Evolutionary conservation across 1,140 invertebrate species (phyloP).

Genomic region (Lethrus apterus): DNA sequence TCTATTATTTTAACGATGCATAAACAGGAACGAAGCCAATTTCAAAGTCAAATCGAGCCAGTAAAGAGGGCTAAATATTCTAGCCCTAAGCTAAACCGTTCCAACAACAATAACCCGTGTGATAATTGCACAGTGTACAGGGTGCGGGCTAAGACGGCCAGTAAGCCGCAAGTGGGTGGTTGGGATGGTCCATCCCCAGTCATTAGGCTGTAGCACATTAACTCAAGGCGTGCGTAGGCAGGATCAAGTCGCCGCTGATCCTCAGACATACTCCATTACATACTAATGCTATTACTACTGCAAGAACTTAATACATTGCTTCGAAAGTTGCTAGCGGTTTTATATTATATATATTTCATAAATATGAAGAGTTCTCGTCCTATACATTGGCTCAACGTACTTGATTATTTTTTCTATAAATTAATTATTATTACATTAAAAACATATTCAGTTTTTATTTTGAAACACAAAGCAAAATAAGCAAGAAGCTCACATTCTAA

Average conservation of each 20-base stretch:
- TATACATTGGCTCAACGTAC: too few species aligned
- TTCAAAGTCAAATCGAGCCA: conserved; percentile 40
- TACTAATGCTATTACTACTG: too few species aligned
- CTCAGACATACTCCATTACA: conserved; percentile 38
- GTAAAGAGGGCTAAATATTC: conserved; percentile 37
- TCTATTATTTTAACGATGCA: too few species aligned
- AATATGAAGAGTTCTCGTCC: too few species aligned
- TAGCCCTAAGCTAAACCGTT: conserved; percentile 28
- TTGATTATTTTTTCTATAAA: too few species aligned
- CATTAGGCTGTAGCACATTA: conserved; percentile 39
- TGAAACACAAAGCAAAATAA: too few species aligned
- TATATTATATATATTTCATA: too few species aligned
- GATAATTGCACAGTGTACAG: conserved; percentile 29
- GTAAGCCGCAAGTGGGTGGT: conserved; percentile 25
- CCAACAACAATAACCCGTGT: conserved; percentile 36
- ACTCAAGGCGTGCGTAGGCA: conserved; percentile 37
- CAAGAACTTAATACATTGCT: too few species aligned
- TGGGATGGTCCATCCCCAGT: conserved; percentile 31
- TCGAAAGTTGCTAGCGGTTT: too few species aligned
- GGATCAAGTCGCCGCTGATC: conserved; percentile 37
- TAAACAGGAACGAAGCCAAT: conserved; percentile 32
- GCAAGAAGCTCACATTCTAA: too few species aligned
- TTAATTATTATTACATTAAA: too few species aligned
- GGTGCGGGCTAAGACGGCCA: conserved; percentile 24
- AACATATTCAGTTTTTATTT: too few species aligned